A percentile compares a stretch with the other conserved stretches of the same genome.
phyloP scores from a whole-genome alignment of 2,113 vertebrate species.

The Megatriorchis doriae region DNA sequence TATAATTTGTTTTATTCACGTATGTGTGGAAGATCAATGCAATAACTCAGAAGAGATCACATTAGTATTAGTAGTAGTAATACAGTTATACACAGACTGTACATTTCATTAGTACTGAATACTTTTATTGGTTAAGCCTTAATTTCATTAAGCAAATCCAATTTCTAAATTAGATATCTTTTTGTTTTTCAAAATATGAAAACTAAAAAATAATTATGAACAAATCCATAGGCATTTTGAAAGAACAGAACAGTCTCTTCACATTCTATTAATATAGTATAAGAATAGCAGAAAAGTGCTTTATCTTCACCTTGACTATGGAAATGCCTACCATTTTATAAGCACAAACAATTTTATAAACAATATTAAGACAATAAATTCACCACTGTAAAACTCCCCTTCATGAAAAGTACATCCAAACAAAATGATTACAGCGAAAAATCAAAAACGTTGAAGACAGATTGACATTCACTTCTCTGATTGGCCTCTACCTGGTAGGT shows the following conservation, averaged over 20 bases:
- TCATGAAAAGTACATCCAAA: neutral
- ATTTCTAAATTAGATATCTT: neutral
- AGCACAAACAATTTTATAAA: neutral
- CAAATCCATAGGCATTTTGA: neutral
- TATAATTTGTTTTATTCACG: constrained; percentile 48
- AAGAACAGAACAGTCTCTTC: neutral
- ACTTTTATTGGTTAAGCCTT: neutral
- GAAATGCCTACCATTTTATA: neutral
- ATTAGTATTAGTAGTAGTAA: neutral
- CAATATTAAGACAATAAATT: neutral
- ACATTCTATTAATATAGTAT: neutral
- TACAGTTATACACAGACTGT: neutral
- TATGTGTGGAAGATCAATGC: constrained; percentile 31
- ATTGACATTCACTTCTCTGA: neutral
- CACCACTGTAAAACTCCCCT: neutral
- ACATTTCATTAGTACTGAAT: neutral
- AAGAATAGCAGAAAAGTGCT: neutral
- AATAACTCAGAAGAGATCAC: constrained; percentile 26
- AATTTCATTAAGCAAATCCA: neutral
- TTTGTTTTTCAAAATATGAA: neutral
- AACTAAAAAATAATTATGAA: neutral
- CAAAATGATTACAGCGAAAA: neutral
- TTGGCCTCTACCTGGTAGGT: neutral
- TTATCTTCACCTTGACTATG: neutral
- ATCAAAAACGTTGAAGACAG: neutral